phyloP scores from a whole-genome alignment of 2,888 invertebrate genomes.

The Orchestes rusci region DNA sequence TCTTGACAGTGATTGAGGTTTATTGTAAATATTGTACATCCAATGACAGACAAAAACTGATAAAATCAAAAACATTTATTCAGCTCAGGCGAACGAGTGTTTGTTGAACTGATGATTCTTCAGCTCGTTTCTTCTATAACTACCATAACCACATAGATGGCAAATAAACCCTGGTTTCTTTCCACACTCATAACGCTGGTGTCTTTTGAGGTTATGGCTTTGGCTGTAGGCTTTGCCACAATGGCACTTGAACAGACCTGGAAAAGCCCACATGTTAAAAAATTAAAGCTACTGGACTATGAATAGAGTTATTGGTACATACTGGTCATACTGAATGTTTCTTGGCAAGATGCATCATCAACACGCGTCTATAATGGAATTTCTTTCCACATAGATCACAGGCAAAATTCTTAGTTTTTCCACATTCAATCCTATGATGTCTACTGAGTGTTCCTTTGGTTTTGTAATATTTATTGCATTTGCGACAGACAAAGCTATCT shows the following conservation, averaged over 20 bases:
- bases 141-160: slow-evolving; percentile 8
- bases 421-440: slow-evolving; percentile 32
- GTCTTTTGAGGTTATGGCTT: slow-evolving; percentile 26
- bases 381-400: slow-evolving; percentile 45
- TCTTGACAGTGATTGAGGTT: no score
- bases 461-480: slow-evolving; percentile 22
- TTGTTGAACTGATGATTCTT: no score
- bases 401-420: slow-evolving; percentile 46
- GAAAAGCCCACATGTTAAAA: no score
- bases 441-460: slow-evolving; percentile 24
- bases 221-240: slow-evolving; percentile 38
- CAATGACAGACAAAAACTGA: no score
- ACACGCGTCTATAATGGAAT: slow-evolving; percentile 63
- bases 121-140: slow-evolving; percentile 43
- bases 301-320: no score
- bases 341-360: slow-evolving; percentile 57
- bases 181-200: slow-evolving; percentile 29
- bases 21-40: no score
- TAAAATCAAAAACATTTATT: no score
- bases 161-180: slow-evolving; percentile 71
- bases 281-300: no score
- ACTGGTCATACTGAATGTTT: no score
- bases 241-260: no score
- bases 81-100: no score
- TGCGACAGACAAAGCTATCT: no score